Percentiles rank a stretch among this genome's conserved stretches.
Evolutionary conservation across 2,888 invertebrate species (phyloP).

Genomic region (Chrysopilus asiliformis): DNA sequence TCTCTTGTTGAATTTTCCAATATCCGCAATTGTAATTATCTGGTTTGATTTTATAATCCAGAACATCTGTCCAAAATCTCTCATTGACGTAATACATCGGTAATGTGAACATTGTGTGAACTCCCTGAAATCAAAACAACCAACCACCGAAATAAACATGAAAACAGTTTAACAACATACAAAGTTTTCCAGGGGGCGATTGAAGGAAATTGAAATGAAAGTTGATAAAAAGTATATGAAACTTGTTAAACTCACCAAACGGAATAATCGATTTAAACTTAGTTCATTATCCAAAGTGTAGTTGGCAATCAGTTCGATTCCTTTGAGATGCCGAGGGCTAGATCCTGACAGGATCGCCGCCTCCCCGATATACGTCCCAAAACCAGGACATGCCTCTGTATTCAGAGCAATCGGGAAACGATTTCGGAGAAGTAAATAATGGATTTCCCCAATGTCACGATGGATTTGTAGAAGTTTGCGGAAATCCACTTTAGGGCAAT

Average conservation of each 20-base stretch:
- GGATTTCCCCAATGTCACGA: conserved; percentile 26
- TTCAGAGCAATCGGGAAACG: conserved; percentile 28
- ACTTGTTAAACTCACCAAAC: too few species aligned
- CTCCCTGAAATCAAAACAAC: too few species aligned
- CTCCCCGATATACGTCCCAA: neutral
- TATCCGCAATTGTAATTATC: conserved; percentile 51
- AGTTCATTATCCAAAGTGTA: conserved; percentile 2
- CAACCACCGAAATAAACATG: too few species aligned
- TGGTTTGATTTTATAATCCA: conserved; percentile 40
- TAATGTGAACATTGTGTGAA: conserved; percentile 30
- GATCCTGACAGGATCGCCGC: conserved; percentile 24
- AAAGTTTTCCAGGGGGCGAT: too few species aligned
- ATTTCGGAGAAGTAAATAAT: conserved; percentile 28
- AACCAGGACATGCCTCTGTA: conserved; percentile 27
- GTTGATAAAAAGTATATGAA: too few species aligned
- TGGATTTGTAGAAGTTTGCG: conserved; percentile 31
- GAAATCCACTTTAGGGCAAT: conserved; percentile 30
- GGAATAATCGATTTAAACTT: conserved; percentile 25
- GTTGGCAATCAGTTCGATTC: neutral
- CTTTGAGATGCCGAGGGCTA: conserved; percentile 26
- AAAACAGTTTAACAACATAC: too few species aligned
- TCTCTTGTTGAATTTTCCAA: conserved; percentile 44
- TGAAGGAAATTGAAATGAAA: too few species aligned
- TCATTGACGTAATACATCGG: conserved; percentile 32
- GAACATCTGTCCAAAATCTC: conserved; percentile 30